These are phyloP conservation scores for Hypotaenidia okinawae DNA, from an alignment of 2,797 vertebrate species.

Conservation along the genomic window DNA sequence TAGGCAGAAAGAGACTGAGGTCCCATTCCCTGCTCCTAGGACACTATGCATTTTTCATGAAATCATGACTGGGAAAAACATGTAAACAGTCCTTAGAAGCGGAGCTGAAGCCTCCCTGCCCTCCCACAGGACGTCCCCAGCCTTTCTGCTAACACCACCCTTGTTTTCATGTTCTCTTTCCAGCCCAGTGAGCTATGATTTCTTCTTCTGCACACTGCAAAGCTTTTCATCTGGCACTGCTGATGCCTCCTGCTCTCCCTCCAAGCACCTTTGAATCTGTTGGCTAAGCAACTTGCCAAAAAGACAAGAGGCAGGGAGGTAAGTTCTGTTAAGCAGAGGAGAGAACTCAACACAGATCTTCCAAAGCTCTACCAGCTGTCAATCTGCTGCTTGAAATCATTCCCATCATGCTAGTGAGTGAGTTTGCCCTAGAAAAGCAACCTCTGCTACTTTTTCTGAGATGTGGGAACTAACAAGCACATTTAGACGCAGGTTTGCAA, in stretches of 20 bases:
- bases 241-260: not conserved
- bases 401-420: not conserved
- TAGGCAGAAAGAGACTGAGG: not conserved
- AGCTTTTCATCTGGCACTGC: constrained; percentile 7
- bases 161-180: not conserved
- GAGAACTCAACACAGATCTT: not conserved
- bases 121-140: not conserved
- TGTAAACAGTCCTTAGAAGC: not conserved
- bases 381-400: not conserved
- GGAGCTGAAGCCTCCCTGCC: not conserved
- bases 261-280: not conserved
- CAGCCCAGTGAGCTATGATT: not conserved
- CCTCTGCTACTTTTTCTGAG: not conserved
- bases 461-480: fast-evolving
- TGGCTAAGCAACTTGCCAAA: constrained; percentile 14
- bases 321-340: not conserved
- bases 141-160: not conserved
- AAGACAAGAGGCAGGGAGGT: not conserved
- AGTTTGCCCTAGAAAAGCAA: not conserved
- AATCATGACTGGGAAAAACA: not conserved
- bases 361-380: not conserved
- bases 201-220: not conserved
- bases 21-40: not conserved
- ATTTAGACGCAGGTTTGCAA: not conserved
- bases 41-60: not conserved